A percentile compares a stretch with the other conserved stretches of the same genome.
These are phyloP conservation scores for Melipona quadrifasciata DNA, from an alignment of 1,140 invertebrate species.

Conservation along the genomic window DNA sequence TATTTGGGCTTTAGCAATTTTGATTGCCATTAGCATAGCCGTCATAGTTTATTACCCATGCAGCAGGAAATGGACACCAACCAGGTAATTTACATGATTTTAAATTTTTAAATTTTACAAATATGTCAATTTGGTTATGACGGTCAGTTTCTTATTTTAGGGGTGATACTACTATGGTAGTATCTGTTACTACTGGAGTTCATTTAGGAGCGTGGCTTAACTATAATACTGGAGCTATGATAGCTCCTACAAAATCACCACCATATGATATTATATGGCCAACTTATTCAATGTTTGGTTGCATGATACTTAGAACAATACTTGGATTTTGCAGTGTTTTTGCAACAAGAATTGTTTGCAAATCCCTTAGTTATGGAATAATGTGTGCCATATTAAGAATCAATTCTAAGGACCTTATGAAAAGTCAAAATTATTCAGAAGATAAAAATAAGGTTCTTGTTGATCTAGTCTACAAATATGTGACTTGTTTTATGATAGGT, in stretches of 20 bases:
- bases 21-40: slow-evolving; percentile 85
- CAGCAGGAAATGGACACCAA: slow-evolving; percentile 91
- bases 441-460: slow-evolving; percentile 88
- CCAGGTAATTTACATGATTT: slow-evolving; percentile 84
- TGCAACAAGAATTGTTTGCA: slow-evolving; percentile 86
- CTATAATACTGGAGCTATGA: slow-evolving; percentile 88
- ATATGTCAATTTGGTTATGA: background rate
- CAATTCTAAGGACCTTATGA: slow-evolving; percentile 84
- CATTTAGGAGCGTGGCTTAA: slow-evolving; percentile 92
- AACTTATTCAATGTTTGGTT: slow-evolving; percentile 86
- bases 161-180: slow-evolving; percentile 92
- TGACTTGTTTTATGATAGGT: slow-evolving; percentile 89
- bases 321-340: slow-evolving; percentile 89
- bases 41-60: slow-evolving; percentile 88
- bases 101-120: background rate
- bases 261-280: slow-evolving; percentile 92
- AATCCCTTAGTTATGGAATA: slow-evolving; percentile 86
- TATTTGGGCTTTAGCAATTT: slow-evolving; percentile 85
- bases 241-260: slow-evolving; percentile 81
- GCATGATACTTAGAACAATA: slow-evolving; percentile 86
- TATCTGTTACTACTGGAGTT: slow-evolving; percentile 91
- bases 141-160: slow-evolving; percentile 80
- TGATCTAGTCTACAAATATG: slow-evolving; percentile 91
- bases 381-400: slow-evolving; percentile 87
- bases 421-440: slow-evolving; percentile 84